These are phyloP conservation scores for Nemopilema nomurai DNA, from an alignment of 30 jellyfish, hydroid and myxozoan genomes.

Conservation along the genomic window DNA sequence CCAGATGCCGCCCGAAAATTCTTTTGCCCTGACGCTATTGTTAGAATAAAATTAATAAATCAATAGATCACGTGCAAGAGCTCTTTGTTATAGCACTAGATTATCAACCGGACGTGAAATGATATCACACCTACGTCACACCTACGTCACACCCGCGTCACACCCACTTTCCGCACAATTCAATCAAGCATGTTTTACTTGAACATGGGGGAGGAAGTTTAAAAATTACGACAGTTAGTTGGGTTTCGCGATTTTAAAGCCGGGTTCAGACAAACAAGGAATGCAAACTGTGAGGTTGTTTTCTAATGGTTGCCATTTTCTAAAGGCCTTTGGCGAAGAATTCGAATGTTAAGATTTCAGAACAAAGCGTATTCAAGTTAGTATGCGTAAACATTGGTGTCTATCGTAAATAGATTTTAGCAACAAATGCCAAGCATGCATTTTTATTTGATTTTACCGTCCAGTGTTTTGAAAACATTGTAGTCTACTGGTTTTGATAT, in stretches of 20 bases:
- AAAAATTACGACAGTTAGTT: too few relatives aligned
- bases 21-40: too few relatives aligned
- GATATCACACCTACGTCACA: not conserved
- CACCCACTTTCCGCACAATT: not conserved
- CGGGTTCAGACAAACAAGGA: not conserved
- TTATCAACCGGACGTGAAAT: too few relatives aligned
- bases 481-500: not conserved
- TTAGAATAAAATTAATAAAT: too few relatives aligned
- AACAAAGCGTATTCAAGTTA: not conserved
- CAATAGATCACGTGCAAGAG: too few relatives aligned
- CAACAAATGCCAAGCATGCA: too few relatives aligned
- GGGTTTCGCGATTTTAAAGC: too few relatives aligned
- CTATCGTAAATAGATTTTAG: not conserved
- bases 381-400: not conserved
- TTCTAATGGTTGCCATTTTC: not conserved
- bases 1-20: too few relatives aligned
- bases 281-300: not conserved
- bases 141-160: not conserved
- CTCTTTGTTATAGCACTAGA: too few relatives aligned
- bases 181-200: too few relatives aligned
- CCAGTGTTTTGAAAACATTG: not conserved
- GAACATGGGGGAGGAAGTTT: too few relatives aligned
- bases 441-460: not conserved
- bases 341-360: not conserved
- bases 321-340: not conserved